Evolutionary conservation across 1,140 invertebrate species (phyloP).

Genomic region (Amphibalanus amphitrite): DNA sequence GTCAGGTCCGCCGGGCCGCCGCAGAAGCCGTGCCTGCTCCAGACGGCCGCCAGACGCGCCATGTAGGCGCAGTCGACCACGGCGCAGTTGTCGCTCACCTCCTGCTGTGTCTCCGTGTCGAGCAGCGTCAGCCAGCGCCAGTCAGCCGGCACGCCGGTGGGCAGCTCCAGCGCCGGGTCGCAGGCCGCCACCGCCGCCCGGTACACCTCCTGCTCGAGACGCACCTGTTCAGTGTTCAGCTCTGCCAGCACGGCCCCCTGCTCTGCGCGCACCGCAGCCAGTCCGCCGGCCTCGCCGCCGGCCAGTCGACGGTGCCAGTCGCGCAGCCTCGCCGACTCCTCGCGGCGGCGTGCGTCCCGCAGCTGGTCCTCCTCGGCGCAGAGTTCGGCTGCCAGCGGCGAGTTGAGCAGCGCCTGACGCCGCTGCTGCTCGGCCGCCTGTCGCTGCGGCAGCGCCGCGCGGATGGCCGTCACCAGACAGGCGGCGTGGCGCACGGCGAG

Average conservation of each 20-base stretch:
- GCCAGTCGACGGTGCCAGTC: not conserved
- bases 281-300: not conserved
- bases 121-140: not conserved
- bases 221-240: not conserved
- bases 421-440: not conserved
- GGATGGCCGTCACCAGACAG: not conserved
- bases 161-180: not conserved
- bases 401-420: not conserved
- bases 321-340: not conserved
- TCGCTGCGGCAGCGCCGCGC: too few relatives aligned
- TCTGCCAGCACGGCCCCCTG: not conserved
- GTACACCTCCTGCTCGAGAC: not conserved
- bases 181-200: not conserved
- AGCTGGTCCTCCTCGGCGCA: not conserved
- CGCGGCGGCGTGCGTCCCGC: too few relatives aligned
- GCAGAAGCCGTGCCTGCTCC: not conserved
- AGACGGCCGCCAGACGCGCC: not conserved
- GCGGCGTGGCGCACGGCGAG: not conserved
- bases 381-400: not conserved
- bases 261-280: not conserved
- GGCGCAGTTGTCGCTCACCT: not conserved
- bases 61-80: not conserved
- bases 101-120: not conserved
- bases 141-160: not conserved
- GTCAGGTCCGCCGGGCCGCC: not conserved